These are phyloP conservation scores for Drosophila arawakana DNA, from an alignment of 1,140 invertebrate genomes.

Conservation along the genomic window DNA sequence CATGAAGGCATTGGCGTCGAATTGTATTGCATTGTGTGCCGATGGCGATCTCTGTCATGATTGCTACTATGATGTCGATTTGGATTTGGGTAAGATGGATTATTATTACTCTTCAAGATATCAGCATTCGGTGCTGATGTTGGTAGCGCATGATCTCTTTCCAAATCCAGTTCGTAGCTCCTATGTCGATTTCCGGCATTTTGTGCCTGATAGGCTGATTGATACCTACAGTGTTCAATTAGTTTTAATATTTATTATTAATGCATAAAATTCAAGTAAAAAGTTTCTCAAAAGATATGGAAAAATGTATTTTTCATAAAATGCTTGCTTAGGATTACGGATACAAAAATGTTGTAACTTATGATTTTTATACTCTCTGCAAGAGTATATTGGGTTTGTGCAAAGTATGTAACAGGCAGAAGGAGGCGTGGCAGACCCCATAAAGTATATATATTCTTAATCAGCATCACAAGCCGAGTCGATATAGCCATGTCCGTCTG, in stretches of 20 bases:
- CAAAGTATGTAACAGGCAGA: too few species aligned
- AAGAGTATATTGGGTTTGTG: too few species aligned
- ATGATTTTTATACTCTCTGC: too few species aligned
- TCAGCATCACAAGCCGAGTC: too few species aligned
- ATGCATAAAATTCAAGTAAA: too few species aligned
- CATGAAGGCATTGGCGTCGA: constrained; percentile 83
- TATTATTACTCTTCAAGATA: constrained; percentile 89
- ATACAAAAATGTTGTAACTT: too few species aligned
- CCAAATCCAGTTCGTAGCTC: constrained; percentile 87
- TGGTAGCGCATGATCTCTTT: constrained; percentile 88
- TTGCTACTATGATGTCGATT: constrained; percentile 83
- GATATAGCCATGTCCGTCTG: too few species aligned
- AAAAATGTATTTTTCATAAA: too few species aligned
- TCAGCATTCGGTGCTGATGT: constrained; percentile 90
- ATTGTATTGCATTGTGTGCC: constrained; percentile 67
- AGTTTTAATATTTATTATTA: not conserved
- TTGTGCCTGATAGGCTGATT: constrained; percentile 64
- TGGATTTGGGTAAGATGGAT: constrained; percentile 89
- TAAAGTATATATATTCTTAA: too few species aligned
- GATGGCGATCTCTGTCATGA: constrained; percentile 74
- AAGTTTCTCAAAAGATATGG: too few species aligned
- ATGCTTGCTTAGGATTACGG: too few species aligned
- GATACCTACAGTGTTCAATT: constrained; percentile 60
- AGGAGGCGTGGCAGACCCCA: too few species aligned
- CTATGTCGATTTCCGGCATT: constrained; percentile 68